A percentile compares a stretch with the other conserved stretches of the same genome.
Evolutionary conservation across 1,140 invertebrate genomes (phyloP).

Genomic region (Cryptotermes secundus): DNA sequence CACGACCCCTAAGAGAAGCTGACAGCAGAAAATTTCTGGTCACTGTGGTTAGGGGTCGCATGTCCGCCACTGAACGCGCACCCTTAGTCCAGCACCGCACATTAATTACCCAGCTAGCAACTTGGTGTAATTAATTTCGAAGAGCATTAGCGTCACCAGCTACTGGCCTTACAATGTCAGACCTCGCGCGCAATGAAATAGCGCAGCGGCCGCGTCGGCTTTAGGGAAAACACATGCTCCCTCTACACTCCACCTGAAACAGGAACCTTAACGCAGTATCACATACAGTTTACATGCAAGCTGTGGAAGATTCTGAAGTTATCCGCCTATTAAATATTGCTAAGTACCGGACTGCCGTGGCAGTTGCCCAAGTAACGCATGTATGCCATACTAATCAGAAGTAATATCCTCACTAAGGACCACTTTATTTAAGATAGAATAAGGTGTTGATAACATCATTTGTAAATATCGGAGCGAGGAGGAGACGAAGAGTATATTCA

Average conservation of each 20-base stretch:
- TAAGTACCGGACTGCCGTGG: neutral
- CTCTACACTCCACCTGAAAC: neutral
- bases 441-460: neutral
- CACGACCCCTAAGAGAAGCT: neutral
- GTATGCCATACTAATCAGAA: neutral
- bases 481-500: too few relatives aligned
- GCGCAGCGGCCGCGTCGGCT: neutral
- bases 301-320: neutral
- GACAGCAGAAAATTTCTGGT: neutral
- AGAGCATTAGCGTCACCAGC: neutral
- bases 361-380: neutral
- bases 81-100: neutral
- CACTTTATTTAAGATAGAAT: neutral
- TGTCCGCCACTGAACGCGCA: neutral
- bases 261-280: neutral
- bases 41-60: neutral
- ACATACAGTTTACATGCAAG: neutral
- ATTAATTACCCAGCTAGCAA: constrained; percentile 5
- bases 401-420: neutral
- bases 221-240: neutral
- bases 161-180: neutral
- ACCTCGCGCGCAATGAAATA: neutral
- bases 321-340: neutral
- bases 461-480: neutral
- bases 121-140: constrained; percentile 10